Evolutionary conservation across 2,888 invertebrate genomes (phyloP).

Genomic region (Chesias legatella): DNA sequence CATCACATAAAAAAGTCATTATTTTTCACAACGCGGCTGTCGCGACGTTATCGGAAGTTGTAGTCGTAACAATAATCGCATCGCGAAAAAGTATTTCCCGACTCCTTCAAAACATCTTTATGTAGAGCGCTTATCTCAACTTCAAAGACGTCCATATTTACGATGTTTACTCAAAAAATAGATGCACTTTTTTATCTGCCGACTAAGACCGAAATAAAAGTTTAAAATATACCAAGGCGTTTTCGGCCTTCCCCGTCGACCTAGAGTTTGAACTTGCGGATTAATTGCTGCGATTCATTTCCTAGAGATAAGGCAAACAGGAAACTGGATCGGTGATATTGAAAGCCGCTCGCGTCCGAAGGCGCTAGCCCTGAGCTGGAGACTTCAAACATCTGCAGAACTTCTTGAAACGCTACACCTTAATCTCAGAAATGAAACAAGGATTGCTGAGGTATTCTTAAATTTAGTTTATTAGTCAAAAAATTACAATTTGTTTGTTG

Average conservation of each 20-base stretch:
- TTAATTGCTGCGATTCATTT: slow-evolving; percentile 46
- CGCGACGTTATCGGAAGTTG: slow-evolving; percentile 18
- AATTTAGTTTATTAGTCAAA: too few species aligned
- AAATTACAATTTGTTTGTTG: too few species aligned
- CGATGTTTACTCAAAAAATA: slow-evolving; percentile 56
- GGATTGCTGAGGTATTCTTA: too few species aligned
- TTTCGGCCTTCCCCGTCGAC: slow-evolving; percentile 50
- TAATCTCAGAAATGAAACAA: too few species aligned
- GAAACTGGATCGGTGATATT: slow-evolving; percentile 33
- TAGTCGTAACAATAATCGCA: slow-evolving; percentile 16
- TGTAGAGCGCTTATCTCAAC: slow-evolving; percentile 32
- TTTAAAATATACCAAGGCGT: slow-evolving; percentile 56
- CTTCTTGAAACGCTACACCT: too few species aligned
- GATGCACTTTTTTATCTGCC: slow-evolving; percentile 51
- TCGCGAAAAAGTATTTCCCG: slow-evolving; percentile 29
- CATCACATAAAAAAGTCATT: too few species aligned
- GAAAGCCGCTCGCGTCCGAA: slow-evolving; percentile 32
- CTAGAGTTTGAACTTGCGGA: slow-evolving; percentile 56
- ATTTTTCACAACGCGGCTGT: too few species aligned
- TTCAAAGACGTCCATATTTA: slow-evolving; percentile 52
- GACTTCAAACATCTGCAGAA: slow-evolving; percentile 23
- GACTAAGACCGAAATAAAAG: slow-evolving; percentile 44
- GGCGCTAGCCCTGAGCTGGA: slow-evolving; percentile 33
- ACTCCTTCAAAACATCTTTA: slow-evolving; percentile 23
- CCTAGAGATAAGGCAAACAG: slow-evolving; percentile 37